Evolutionary conservation across 2,797 vertebrate species (phyloP), one percentile per base, ranked within the genome.

Genomic region (Mus caroli): DNA sequence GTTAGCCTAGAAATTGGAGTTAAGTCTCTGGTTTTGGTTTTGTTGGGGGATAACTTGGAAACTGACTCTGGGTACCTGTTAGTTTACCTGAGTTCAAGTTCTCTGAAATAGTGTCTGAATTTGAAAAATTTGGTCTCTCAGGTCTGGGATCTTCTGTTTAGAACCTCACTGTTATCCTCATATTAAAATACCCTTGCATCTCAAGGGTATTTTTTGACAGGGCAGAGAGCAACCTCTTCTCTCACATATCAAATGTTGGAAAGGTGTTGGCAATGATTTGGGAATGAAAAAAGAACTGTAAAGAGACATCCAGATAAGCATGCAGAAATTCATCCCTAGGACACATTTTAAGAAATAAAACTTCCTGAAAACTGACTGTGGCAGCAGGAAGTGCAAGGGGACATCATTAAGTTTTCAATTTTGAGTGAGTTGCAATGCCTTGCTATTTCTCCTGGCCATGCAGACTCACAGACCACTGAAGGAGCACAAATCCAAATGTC

Each of bases 381-480:
- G 89, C 90, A 95, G 90, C 43, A 11, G 77, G 90, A 62, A 94
- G 78, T 85, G 60, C 89, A 90, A 82, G 62, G 71, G 52, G 84
- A 91, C 90, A 92, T 85, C 90, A 95, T 92, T 88, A 94, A 87
- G 87, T 50, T 89, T 96, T 84, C 91, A 94, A 91, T 46, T 96
- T 88, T 69, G 60, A 94, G 67, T 93, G 52, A 71, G 50, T 85
- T 91, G 64, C 76, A 94, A 94, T 90, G 79, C 90, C 46, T 73
- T 40, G 87, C 84, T 84, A 94, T 82, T 94, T 93, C 93, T 84
- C 88, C 43, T 24, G 14, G 54, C 40, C 56, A 69, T 96, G 96
- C 31, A 78, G 88, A 75, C 83, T 91, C 64, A 96, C 83, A 96
- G 83, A 75, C 40, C 64, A 94, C 50, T 94, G 90, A 97, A 88